phyloP scores from a whole-genome alignment of 2,888 invertebrate genomes.

The Escarpia spicata region DNA sequence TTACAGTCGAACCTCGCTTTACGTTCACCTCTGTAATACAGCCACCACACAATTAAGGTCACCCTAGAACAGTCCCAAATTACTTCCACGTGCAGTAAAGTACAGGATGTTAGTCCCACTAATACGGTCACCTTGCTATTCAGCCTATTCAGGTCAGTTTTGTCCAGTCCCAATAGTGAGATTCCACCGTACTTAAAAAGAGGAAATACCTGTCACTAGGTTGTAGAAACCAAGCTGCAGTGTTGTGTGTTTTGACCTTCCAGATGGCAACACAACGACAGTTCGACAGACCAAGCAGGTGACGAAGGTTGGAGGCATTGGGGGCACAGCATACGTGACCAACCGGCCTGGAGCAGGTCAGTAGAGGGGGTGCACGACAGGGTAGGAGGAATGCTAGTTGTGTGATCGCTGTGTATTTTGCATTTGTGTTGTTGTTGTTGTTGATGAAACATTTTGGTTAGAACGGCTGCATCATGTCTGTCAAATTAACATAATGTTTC shows the following conservation, averaged over 20 bases:
- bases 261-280: conserved; percentile 23
- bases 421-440: not conserved
- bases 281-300: conserved; percentile 21
- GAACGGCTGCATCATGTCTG: not conserved
- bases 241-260: not conserved
- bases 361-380: not conserved
- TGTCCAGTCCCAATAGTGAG: no score
- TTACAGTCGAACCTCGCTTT: no score
- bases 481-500: not conserved
- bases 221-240: not conserved
- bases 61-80: no score
- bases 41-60: no score
- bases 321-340: conserved; percentile 21
- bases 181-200: no score
- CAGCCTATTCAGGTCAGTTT: no score
- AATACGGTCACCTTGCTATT: no score
- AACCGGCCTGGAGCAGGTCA: not conserved
- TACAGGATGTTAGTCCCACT: no score
- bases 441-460: not conserved
- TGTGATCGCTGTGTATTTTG: not conserved
- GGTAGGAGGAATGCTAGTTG: not conserved
- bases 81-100: no score
- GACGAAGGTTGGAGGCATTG: conserved; percentile 24
- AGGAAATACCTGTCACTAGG: not conserved
- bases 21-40: no score